Evolutionary conservation across 2,797 vertebrate species (phyloP), one percentile per base, ranked within the genome.

Genomic region (Melanotaenia pygmaea): DNA sequence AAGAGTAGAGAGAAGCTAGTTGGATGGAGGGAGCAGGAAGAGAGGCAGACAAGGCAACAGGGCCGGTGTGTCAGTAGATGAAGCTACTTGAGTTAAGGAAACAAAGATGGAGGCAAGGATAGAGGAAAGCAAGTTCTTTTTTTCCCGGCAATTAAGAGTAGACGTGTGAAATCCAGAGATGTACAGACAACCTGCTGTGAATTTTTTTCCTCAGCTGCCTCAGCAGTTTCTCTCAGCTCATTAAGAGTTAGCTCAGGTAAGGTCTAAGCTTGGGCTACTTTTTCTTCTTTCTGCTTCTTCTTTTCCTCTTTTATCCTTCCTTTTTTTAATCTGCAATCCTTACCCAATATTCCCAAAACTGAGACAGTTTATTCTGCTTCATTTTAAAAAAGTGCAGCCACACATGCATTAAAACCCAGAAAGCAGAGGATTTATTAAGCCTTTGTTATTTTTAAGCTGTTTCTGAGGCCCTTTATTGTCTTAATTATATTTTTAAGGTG

Each of bases 231-330:
- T 75, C 65, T 72, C 75, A 53, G 62, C 85, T 87, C 77, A 73
- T 88, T 88, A 88, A 62, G 74, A 79, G 79, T 54, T 62, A 64
- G 71, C 72, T 69, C 74, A 86, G 83, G 72, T 79, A 71, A 86
- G 77, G 77, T 84, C 79, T 67, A 63, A 30, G 35, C 53, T 61
- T 43, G 40, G 68, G 73, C 60, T 56, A 38, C 62, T 35, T 67
- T 64, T 53, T 47, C 14, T 16, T 57, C 67, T 87, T 86, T 82
- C 59, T 82, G 80, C 65, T 72, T 70, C 47, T 30, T 54, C 35
- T 62, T 37, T 24, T 20, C 34, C 28, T 67, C 50, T 77, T 64
- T 75, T 45, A 64, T 72, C 62, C 43, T 1, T 59, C 66, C 1
- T 30, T 22, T 34, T 50, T 51, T 64, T 30, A 61, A 28, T 70